phyloP scores from a whole-genome alignment of 2,888 invertebrate species.

The Rambutsinella grinnellia region DNA sequence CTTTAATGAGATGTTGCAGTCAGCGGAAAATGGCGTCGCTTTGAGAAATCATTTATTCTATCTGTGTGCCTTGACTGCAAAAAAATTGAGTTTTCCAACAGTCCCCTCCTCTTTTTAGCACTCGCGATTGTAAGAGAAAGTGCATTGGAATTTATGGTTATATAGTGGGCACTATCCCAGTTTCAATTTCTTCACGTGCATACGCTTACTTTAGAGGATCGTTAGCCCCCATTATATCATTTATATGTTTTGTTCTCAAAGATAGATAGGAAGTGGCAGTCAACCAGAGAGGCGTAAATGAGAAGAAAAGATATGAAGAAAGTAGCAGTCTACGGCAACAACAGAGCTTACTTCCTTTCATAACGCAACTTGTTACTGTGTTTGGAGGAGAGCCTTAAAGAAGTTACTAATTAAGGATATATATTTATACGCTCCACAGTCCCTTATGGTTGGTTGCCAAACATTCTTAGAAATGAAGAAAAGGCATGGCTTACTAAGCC shows the following conservation, averaged over 20 bases:
- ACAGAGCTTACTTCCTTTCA: too few species aligned
- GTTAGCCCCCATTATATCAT: slow-evolving; percentile 35
- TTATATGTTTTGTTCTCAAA: slow-evolving; percentile 44
- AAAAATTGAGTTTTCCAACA: too few species aligned
- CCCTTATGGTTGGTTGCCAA: too few species aligned
- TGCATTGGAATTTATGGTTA: too few species aligned
- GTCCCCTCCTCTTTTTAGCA: too few species aligned
- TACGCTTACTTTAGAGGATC: too few species aligned
- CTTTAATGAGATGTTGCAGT: slow-evolving; percentile 21
- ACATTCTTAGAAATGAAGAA: not conserved
- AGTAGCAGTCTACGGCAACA: not conserved
- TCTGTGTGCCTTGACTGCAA: too few species aligned
- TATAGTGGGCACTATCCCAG: too few species aligned
- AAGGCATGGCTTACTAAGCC: not conserved
- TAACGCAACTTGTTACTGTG: too few species aligned
- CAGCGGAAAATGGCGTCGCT: slow-evolving; percentile 45
- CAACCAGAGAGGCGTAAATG: slow-evolving; percentile 52
- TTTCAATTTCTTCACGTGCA: too few species aligned
- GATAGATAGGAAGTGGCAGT: slow-evolving; percentile 51
- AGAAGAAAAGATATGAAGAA: slow-evolving; percentile 17
- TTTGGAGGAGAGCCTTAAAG: too few species aligned
- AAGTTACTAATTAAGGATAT: slow-evolving; percentile 52
- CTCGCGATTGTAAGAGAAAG: too few species aligned
- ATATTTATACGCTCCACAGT: slow-evolving; percentile 46
- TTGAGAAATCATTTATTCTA: slow-evolving; percentile 41